Evolutionary conservation across 1,140 invertebrate genomes (phyloP).

Genomic region (Drosophila gunungcola): DNA sequence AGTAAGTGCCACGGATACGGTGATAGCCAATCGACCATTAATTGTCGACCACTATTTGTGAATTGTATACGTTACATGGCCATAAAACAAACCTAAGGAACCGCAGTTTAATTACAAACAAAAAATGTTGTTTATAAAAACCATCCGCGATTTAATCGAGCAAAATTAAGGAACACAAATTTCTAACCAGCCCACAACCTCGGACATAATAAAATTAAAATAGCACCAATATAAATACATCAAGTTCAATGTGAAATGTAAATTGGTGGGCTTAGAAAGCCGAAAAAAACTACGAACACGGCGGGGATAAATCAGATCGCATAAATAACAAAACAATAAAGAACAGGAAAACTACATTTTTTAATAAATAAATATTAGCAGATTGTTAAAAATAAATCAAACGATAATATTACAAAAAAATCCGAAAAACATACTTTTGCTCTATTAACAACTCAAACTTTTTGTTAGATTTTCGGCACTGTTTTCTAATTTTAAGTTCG

Average conservation of each 20-base stretch:
- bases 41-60: constrained; percentile 9
- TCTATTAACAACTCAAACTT: no score
- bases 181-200: neutral
- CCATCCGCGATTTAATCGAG: constrained; percentile 6
- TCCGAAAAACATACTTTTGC: no score
- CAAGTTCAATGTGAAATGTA: constrained; percentile 13
- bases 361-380: no score
- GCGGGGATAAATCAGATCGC: constrained; percentile 8
- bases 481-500: no score
- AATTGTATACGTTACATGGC: constrained; percentile 6
- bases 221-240: constrained; percentile 13
- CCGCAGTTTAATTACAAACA: constrained; percentile 46
- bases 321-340: constrained; percentile 11
- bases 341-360: no score
- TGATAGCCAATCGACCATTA: constrained; percentile 2
- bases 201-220: constrained; percentile 24
- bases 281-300: constrained; percentile 8
- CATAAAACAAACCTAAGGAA: constrained; percentile 16
- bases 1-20: constrained; percentile 48
- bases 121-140: constrained; percentile 41
- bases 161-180: constrained; percentile 19
- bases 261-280: neutral
- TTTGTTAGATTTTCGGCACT: no score
- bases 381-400: neutral
- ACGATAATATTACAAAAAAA: neutral